phyloP scores from a whole-genome alignment of 1,140 invertebrate species.

The Cataglyphis hispanica region DNA sequence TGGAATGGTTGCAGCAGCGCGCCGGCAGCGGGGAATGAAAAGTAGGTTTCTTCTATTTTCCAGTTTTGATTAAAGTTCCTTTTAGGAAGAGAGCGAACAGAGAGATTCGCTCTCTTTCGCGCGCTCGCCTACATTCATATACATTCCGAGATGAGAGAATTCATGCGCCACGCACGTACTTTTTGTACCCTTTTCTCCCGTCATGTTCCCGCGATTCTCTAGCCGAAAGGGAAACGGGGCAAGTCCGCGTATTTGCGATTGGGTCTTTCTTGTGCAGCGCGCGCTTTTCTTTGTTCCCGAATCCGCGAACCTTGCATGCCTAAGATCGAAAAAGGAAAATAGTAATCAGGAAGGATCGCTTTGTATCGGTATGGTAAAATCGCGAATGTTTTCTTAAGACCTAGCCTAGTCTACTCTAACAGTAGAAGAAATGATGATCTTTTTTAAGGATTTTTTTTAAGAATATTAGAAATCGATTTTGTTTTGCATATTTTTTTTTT shows the following conservation, averaged over 20 bases:
- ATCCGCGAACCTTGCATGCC: slow-evolving; percentile 17
- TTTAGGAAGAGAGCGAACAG: slow-evolving; percentile 60
- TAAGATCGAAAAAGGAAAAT: slow-evolving; percentile 58
- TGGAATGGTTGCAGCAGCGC: neutral
- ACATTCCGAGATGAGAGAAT: slow-evolving; percentile 27
- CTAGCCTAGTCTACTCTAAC: too few relatives aligned
- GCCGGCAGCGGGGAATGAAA: slow-evolving; percentile 61
- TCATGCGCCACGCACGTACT: slow-evolving; percentile 44
- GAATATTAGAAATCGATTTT: too few relatives aligned
- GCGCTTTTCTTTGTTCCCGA: slow-evolving; percentile 58
- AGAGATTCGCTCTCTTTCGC: slow-evolving; percentile 43
- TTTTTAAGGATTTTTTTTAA: too few relatives aligned
- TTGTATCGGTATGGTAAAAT: neutral
- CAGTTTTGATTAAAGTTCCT: slow-evolving; percentile 80
- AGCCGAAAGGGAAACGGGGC: neutral
- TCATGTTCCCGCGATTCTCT: slow-evolving; percentile 12
- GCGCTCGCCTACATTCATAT: slow-evolving; percentile 36
- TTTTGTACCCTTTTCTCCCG: slow-evolving; percentile 41
- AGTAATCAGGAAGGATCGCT: slow-evolving; percentile 50
- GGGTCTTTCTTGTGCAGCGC: slow-evolving; percentile 54
- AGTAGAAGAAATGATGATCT: too few relatives aligned
- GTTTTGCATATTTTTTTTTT: too few relatives aligned
- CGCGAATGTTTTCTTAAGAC: neutral
- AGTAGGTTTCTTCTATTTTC: slow-evolving; percentile 74
- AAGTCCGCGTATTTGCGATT: slow-evolving; percentile 46